phyloP scores from a whole-genome alignment of 2,113 vertebrate genomes.

The Festucalex cinctus region DNA sequence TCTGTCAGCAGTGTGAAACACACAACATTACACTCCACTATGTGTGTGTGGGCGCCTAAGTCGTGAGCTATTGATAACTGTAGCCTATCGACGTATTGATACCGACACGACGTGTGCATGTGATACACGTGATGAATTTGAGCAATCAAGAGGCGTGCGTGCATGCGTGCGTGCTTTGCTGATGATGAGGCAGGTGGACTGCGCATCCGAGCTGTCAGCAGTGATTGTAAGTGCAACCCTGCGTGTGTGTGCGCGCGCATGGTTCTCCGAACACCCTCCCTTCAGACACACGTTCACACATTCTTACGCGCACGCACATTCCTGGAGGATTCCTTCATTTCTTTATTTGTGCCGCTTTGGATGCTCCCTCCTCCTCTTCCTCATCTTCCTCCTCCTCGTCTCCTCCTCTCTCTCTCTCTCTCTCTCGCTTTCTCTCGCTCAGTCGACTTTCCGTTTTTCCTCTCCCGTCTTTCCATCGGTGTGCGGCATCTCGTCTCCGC shows the following conservation, averaged over 20 bases:
- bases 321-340: constrained; percentile 59
- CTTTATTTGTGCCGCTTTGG: constrained; percentile 59
- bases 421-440: constrained; percentile 56
- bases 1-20: constrained; percentile 51
- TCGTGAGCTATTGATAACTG: background rate
- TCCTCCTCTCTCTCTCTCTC: constrained; percentile 35
- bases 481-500: constrained; percentile 66
- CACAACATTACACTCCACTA: background rate
- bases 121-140: no score
- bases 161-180: constrained; percentile 19
- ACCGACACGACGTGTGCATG: background rate
- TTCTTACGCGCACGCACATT: constrained; percentile 16
- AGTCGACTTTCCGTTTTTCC: constrained; percentile 63
- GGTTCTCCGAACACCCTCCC: constrained; percentile 12
- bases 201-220: constrained; percentile 63
- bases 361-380: constrained; percentile 54
- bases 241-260: constrained; percentile 30
- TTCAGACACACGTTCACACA: background rate
- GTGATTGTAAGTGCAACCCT: constrained; percentile 52
- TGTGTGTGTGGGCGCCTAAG: background rate
- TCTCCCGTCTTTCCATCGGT: constrained; percentile 51
- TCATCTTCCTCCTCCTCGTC: constrained; percentile 36
- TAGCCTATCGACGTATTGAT: background rate
- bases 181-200: constrained; percentile 66
- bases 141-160: background rate